These are phyloP conservation scores for Heteractis magnifica DNA, from an alignment of 92 coral and sea anemone genomes.

Conservation along the genomic window DNA sequence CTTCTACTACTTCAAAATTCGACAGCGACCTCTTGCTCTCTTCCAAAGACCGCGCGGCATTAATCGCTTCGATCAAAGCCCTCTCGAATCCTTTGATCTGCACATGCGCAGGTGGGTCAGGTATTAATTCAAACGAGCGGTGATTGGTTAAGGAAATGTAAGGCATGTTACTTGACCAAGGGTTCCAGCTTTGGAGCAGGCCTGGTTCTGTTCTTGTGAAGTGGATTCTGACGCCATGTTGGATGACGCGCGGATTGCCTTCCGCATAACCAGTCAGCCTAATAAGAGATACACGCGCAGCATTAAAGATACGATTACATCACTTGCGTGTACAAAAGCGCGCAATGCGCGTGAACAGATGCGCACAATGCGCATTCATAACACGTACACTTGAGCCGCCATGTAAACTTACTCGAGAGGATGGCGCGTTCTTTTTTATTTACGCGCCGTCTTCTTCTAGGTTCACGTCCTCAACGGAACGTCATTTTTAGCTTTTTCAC, in stretches of 20 bases:
- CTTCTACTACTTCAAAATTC: slow-evolving; percentile 82
- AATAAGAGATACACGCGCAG: slow-evolving; percentile 14
- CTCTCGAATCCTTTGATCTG: slow-evolving; percentile 56
- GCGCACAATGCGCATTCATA: no score
- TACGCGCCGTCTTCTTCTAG: no score
- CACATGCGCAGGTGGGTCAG: slow-evolving; percentile 52
- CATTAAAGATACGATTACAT: not conserved
- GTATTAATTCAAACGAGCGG: slow-evolving; percentile 38
- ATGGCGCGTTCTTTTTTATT: no score
- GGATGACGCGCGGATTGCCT: slow-evolving; percentile 66
- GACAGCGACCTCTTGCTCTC: slow-evolving; percentile 36
- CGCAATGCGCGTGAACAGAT: no score
- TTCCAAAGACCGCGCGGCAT: slow-evolving; percentile 61
- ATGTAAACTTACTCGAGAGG: no score
- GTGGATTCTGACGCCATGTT: slow-evolving; percentile 75
- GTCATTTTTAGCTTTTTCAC: no score
- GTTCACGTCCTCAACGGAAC: no score
- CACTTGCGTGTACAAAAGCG: not conserved
- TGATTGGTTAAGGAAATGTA: slow-evolving; percentile 66
- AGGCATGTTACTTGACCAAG: slow-evolving; percentile 84
- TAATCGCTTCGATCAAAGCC: slow-evolving; percentile 78
- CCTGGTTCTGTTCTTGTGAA: slow-evolving; percentile 61
- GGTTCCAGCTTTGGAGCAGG: slow-evolving; percentile 91
- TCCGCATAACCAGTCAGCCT: slow-evolving; percentile 86
- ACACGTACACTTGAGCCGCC: no score